These are phyloP conservation scores for Timandra comae DNA, from an alignment of 2,888 invertebrate genomes.

Conservation along the genomic window DNA sequence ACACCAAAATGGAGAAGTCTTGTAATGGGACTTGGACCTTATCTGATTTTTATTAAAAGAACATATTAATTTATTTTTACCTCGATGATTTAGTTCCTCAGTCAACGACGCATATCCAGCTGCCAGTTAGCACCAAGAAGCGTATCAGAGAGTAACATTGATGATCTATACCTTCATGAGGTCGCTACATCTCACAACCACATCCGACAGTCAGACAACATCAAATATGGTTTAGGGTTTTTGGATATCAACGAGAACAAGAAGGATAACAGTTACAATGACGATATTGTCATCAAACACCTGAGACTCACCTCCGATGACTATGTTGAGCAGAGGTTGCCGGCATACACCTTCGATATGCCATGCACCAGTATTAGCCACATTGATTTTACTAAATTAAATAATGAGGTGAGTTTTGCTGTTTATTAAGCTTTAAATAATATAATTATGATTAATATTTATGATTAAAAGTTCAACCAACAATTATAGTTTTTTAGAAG, in stretches of 20 bases:
- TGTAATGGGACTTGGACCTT: too few relatives aligned
- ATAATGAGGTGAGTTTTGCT: slow-evolving; percentile 43
- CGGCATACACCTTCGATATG: slow-evolving; percentile 34
- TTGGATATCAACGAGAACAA: slow-evolving; percentile 22
- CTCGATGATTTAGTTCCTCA: slow-evolving; percentile 58
- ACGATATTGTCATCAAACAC: slow-evolving; percentile 40
- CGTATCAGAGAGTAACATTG: slow-evolving; percentile 39
- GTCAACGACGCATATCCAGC: slow-evolving; percentile 59
- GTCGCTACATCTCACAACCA: slow-evolving; percentile 17
- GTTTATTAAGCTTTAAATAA: slow-evolving; percentile 1
- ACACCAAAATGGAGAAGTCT: too few relatives aligned
- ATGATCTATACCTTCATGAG: slow-evolving; percentile 46
- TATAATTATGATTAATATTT: not conserved
- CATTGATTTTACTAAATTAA: slow-evolving; percentile 52
- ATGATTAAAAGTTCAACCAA: too few relatives aligned
- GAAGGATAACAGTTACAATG: slow-evolving; percentile 27
- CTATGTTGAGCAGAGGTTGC: slow-evolving; percentile 50
- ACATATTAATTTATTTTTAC: too few relatives aligned
- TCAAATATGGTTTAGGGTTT: slow-evolving; percentile 14
- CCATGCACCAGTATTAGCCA: slow-evolving; percentile 46
- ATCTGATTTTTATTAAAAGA: too few relatives aligned
- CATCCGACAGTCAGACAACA: slow-evolving; percentile 15
- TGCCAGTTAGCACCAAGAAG: slow-evolving; percentile 50
- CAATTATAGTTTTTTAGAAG: too few relatives aligned
- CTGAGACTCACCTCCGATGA: slow-evolving; percentile 55